phyloP scores from a whole-genome alignment of 2,797 vertebrate species.

The Oreochromis grahami region DNA sequence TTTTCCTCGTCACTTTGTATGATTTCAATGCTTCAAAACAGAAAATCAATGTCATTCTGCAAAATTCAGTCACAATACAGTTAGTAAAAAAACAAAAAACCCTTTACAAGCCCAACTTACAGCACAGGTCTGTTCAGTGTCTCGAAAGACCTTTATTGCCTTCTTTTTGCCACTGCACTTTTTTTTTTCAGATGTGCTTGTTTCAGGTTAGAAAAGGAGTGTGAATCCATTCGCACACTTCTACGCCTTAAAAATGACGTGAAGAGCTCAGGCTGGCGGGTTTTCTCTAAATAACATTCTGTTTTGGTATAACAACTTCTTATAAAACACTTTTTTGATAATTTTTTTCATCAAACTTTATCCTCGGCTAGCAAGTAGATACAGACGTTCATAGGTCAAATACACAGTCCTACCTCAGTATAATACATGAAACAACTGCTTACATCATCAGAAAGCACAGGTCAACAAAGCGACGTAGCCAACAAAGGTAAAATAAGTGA shows the following conservation, averaged over 20 bases:
- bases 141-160: neutral
- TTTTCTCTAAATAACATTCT: slow-evolving; percentile 16
- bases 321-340: slow-evolving; percentile 25
- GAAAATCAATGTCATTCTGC: neutral
- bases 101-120: neutral
- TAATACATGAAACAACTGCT: slow-evolving; percentile 54
- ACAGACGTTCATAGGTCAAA: slow-evolving; percentile 44
- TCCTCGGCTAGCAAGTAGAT: slow-evolving; percentile 36
- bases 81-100: neutral
- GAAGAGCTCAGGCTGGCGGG: neutral
- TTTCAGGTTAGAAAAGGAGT: slow-evolving; percentile 1
- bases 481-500: slow-evolving; percentile 41
- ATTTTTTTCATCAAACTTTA: slow-evolving; percentile 23
- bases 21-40: neutral
- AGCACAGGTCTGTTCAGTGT: neutral
- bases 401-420: slow-evolving; percentile 56
- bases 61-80: slow-evolving; percentile 1
- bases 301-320: slow-evolving; percentile 40
- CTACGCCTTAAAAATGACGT: slow-evolving; percentile 20
- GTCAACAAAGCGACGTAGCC: slow-evolving; percentile 29
- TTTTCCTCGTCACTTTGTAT: neutral
- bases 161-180: neutral
- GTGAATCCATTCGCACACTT: slow-evolving; percentile 26
- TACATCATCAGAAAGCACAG: slow-evolving; percentile 53
- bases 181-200: slow-evolving; percentile 16